Evolutionary conservation across 1,140 invertebrate genomes (phyloP).

Genomic region (Trissolcus basalis): DNA sequence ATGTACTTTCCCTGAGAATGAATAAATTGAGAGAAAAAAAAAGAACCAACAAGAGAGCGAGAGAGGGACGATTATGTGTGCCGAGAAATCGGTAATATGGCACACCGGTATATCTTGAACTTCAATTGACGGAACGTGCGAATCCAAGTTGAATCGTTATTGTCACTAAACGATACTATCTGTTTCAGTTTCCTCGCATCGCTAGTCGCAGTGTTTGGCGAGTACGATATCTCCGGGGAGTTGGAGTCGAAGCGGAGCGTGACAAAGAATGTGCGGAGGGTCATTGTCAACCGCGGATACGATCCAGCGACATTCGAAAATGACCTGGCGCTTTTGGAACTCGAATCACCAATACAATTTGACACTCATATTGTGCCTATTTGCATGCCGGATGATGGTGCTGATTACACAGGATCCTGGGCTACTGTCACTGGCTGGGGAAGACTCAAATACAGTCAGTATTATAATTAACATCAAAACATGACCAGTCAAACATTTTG

Average conservation of each 20-base stretch:
- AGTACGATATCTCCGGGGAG: constrained; percentile 91
- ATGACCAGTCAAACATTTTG: too few relatives aligned
- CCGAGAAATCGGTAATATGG: too few relatives aligned
- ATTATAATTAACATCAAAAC: not conserved
- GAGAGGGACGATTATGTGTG: too few relatives aligned
- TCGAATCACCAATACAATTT: constrained; percentile 89
- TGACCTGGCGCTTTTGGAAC: constrained; percentile 89
- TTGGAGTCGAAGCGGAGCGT: constrained; percentile 85
- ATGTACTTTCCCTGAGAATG: too few relatives aligned
- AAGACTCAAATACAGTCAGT: constrained; percentile 77
- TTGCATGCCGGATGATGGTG: constrained; percentile 89
- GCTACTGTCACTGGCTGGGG: constrained; percentile 90
- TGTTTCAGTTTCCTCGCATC: constrained; percentile 88
- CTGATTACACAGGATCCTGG: constrained; percentile 88
- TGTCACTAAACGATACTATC: constrained; percentile 11
- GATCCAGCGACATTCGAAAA: constrained; percentile 94
- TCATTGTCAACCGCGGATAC: constrained; percentile 92
- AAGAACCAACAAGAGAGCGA: too few relatives aligned
- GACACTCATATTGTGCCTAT: constrained; percentile 94
- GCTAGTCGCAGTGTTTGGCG: constrained; percentile 92
- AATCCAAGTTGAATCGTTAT: not conserved
- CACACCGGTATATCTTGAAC: too few relatives aligned
- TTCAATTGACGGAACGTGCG: too few relatives aligned
- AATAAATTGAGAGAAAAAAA: too few relatives aligned
- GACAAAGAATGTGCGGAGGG: constrained; percentile 88